These are phyloP conservation scores for Zaprionus capensis DNA, from an alignment of 1,140 invertebrate genomes.

Conservation along the genomic window DNA sequence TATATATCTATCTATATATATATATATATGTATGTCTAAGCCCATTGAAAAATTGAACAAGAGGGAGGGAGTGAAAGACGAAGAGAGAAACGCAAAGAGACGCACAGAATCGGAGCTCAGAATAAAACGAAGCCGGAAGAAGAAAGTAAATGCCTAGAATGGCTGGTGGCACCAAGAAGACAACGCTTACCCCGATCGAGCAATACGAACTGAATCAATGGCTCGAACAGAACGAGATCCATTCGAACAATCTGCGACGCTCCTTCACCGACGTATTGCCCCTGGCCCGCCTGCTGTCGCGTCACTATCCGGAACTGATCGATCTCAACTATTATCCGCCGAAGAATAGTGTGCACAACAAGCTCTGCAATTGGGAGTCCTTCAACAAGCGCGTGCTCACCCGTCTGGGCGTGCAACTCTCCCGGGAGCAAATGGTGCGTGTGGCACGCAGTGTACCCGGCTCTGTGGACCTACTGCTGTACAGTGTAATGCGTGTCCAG, in stretches of 20 bases:
- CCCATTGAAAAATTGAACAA: not conserved
- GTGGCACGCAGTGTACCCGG: constrained; percentile 87
- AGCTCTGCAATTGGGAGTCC: constrained; percentile 90
- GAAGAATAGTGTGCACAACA: constrained; percentile 87
- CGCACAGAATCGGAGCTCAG: no score
- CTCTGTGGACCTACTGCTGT: constrained; percentile 87
- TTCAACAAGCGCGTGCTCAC: constrained; percentile 88
- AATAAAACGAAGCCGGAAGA: no score
- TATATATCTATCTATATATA: no score
- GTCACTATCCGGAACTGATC: constrained; percentile 88
- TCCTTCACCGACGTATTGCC: constrained; percentile 87
- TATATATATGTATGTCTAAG: no score
- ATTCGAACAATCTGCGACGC: constrained; percentile 33
- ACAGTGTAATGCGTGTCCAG: constrained; percentile 73
- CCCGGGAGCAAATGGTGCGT: constrained; percentile 86
- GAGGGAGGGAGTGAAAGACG: no score
- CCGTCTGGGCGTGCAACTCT: constrained; percentile 87
- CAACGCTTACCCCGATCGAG: constrained; percentile 20
- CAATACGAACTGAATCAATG: constrained; percentile 50
- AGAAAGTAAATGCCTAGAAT: constrained; percentile 13
- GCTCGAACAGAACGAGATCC: constrained; percentile 32
- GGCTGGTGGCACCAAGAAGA: constrained; percentile 17
- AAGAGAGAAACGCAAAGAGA: no score
- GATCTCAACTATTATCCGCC: constrained; percentile 90
- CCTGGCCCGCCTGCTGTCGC: constrained; percentile 89